Base-by-base conservation (phyloP, 2,113 vertebrate species). In the Catharus fuscescens region DNA sequence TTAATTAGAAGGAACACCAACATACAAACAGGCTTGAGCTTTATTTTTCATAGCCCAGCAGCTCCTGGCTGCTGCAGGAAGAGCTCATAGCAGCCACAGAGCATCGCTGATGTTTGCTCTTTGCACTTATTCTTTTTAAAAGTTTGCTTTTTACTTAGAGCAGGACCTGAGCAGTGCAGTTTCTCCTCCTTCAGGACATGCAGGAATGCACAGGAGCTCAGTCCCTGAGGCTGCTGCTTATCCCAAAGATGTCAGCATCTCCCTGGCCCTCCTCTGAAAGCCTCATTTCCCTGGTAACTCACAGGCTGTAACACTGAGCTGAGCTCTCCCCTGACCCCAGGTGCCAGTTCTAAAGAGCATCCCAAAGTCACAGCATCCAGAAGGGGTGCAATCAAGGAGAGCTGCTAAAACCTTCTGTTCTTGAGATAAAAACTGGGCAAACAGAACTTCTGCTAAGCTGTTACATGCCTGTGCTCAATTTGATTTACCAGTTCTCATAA, bases 21-120 rank as follows among this genome's bases (percentile, higher is more conserved):
- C 24, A 48, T 8, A 82, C 7, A 50, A 44, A 71, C 23, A 71
- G 31, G 47, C 4, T 67, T 20, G 4, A 72, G 67, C 18, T 67
- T 23, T 18, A 10, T 32, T 67, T 76, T 14, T 16, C 40, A 18
- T 9, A 56, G 21, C 32, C 60, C 28, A 53, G 59, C 14, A 65
- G 69, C 24, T 60, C 54, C 19, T 1, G 10, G 44, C 20, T 65
- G 34, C 40, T 83, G 40, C 57, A 83, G 48, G 32, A 59, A 32
- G 62, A 86, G 65, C 57, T 7, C 34, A 0, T 1, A 36, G 12
- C 32, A 83, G 28, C 38, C 80, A 29, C 1, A 12, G 40, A 70
- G 52, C 8, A 10, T 10, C 0, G 0, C 3, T 56, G 48, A 14
- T 5, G 6, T 20, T 66, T 66, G 42, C 31, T n/a, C 31, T 29